Evolutionary conservation across 2,797 vertebrate species (phyloP), one percentile per base, ranked within the genome.

Genomic region (Sebastes iracundus): DNA sequence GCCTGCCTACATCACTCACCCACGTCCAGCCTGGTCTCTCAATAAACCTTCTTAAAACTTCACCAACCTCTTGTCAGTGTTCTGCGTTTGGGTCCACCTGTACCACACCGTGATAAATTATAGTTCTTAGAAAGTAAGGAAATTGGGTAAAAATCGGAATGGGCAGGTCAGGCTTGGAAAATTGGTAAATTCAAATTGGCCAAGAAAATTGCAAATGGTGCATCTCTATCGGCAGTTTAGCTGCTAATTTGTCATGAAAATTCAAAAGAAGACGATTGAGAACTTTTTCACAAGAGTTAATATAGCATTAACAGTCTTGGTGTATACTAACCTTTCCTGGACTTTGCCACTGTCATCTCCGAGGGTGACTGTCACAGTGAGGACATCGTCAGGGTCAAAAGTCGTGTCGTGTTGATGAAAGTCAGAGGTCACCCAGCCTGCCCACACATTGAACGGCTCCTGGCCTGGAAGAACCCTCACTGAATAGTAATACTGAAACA

Each of bases 291-390:
- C 1, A 27, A 2, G 7, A 35, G 11, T 35, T 56, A 60, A 55
- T 59, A 49, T 20, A 20, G 28, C 16, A 1, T n/a, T 16, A 30
- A 42, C 2, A 14, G 23, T 63, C 30, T 55, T 23, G 2, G 11
- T 56, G 27, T 53, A 28, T 8, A 83, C 96, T 62, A 84, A 99
- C 98, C 98, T 99, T 90, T 99, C 97, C 13, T 97, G 97, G 80
- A 99, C 98, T 93, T 99, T 99, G 33, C 98, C 98, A 89, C 96
- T 96, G 61, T 99, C 97, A 12, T 99, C 97, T 87, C 98, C 98
- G 0, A 99, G 95, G 27, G 98, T 99, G 61, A 99, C 96, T 0
- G 97, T 99, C 72, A 99, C 98, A 0, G 96, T 97, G 55, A 95
- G 96, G 83, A 97, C 95, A 90, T 87, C 94, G 66, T 98, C 97